Conservation (phyloP, 37 sponge, comb jelly and placozoan species). For the Cliona cf. orientalis region DNA sequence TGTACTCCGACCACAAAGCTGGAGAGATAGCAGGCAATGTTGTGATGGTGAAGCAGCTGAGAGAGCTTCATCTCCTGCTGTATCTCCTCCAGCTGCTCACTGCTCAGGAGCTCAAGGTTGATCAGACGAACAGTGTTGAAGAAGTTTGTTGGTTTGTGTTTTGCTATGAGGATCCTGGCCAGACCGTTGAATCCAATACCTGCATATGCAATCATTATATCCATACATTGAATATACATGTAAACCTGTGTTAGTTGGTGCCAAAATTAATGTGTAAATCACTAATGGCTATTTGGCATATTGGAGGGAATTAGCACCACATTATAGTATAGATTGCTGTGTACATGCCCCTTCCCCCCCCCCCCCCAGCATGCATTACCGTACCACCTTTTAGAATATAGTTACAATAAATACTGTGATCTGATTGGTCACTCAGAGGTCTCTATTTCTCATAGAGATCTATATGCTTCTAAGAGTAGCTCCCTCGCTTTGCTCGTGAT, state of each 20-base stretch:
- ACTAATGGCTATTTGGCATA: background rate
- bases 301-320: too few relatives aligned
- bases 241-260: background rate
- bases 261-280: background rate
- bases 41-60: constrained; percentile 48
- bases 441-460: too few relatives aligned
- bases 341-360: too few relatives aligned
- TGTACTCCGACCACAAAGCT: constrained; percentile 57
- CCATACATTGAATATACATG: background rate
- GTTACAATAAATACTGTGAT: too few relatives aligned
- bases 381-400: too few relatives aligned
- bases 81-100: constrained; percentile 61
- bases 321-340: too few relatives aligned
- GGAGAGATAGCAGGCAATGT: constrained; percentile 49
- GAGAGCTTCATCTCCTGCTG: constrained; percentile 71
- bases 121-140: constrained; percentile 54
- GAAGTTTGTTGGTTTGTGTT: constrained; percentile 23
- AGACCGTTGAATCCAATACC: constrained; percentile 63
- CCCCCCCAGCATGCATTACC: too few relatives aligned
- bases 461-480: too few relatives aligned
- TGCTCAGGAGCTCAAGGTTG: constrained; percentile 56
- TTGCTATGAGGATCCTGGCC: constrained; percentile 46
- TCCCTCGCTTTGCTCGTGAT: too few relatives aligned
- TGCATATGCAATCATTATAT: too few relatives aligned
- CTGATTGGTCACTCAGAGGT: too few relatives aligned